Conservation (phyloP, 1,140 invertebrate species). For the Danaus melanippus region DNA sequence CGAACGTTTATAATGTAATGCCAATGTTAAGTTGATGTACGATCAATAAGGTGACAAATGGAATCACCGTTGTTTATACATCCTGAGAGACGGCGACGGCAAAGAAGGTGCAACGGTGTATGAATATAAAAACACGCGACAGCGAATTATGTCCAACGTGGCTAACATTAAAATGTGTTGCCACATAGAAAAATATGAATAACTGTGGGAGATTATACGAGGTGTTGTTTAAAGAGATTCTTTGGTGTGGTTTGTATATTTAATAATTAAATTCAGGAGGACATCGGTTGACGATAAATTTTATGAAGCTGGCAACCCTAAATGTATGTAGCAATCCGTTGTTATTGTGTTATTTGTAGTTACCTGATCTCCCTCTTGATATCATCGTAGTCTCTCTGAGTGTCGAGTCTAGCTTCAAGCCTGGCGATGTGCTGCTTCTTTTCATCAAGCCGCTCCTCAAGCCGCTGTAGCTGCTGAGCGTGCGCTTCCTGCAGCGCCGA, state of each 20-base stretch:
- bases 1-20: background rate
- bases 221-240: too few relatives aligned
- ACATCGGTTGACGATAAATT: too few relatives aligned
- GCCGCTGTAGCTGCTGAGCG: conserved; percentile 84
- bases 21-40: too few relatives aligned
- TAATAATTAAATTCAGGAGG: too few relatives aligned
- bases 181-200: background rate
- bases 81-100: conserved; percentile 16
- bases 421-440: conserved; percentile 88
- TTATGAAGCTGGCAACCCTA: too few relatives aligned
- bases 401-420: conserved; percentile 87
- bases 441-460: conserved; percentile 91
- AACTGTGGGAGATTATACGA: too few relatives aligned
- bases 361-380: conserved; percentile 88
- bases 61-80: conserved; percentile 16
- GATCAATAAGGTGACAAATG: conserved; percentile 3
- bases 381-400: conserved; percentile 91
- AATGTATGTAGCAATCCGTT: too few relatives aligned
- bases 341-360: conserved; percentile 2
- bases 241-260: too few relatives aligned
- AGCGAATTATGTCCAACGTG: conserved; percentile 14
- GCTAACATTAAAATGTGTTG: conserved; percentile 5
- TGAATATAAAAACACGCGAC: conserved; percentile 10
- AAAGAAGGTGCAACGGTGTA: conserved; percentile 1
- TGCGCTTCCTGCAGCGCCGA: conserved; percentile 89